Conservation (phyloP, 2,113 vertebrate genomes). For the Myotis yumanensis region DNA sequence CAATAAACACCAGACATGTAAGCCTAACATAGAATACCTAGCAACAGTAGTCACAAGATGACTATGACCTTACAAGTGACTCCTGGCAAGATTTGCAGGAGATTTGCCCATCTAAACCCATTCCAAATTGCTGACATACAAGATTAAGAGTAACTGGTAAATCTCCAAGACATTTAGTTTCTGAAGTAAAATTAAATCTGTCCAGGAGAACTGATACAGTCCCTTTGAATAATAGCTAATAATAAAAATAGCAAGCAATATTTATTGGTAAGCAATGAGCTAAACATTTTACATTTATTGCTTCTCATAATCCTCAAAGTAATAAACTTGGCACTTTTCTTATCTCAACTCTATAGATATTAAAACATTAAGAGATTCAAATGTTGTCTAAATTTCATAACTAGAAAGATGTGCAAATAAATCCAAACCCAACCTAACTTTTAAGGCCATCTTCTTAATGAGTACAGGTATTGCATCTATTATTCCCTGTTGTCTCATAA, state of each 20-base stretch:
- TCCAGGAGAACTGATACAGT: not conserved
- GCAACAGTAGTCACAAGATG: not conserved
- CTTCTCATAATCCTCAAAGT: constrained; percentile 3
- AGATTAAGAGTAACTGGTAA: not conserved
- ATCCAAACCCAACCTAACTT: not conserved
- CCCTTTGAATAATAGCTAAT: constrained; percentile 42
- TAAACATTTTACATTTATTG: constrained; percentile 55
- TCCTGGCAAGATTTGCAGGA: not conserved
- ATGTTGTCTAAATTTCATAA: not conserved
- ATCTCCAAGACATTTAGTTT: constrained; percentile 43
- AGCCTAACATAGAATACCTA: rapidly evolving
- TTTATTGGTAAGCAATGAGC: constrained; percentile 16
- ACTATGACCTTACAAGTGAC: rapidly evolving
- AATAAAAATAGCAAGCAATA: constrained; percentile 46
- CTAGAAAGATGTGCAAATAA: not conserved
- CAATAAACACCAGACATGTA: not conserved
- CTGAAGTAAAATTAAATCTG: constrained; percentile 54
- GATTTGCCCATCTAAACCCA: not conserved
- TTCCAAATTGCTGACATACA: not conserved
- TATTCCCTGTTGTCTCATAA: not conserved
- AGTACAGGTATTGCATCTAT: not conserved
- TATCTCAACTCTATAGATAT: not conserved
- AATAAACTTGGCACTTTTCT: not conserved
- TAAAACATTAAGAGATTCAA: not conserved
- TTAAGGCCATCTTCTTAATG: not conserved